These are phyloP conservation scores for Coreoperca whiteheadi DNA, from an alignment of 2,113 vertebrate genomes.

Conservation along the genomic window DNA sequence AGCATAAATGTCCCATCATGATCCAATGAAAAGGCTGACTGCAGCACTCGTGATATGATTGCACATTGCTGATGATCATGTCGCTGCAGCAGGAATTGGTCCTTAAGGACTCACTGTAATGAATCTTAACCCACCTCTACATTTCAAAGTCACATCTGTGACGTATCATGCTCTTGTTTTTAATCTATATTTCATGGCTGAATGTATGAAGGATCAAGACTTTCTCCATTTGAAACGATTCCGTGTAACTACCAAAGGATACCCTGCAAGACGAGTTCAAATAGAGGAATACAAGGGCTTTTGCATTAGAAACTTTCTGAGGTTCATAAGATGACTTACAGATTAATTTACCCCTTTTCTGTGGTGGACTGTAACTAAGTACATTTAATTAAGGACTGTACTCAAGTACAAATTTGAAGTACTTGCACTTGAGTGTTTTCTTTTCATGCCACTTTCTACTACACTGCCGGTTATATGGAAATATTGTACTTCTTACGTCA, in stretches of 20 bases:
- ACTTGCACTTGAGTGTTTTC: too few relatives aligned
- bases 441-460: too few relatives aligned
- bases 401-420: too few relatives aligned
- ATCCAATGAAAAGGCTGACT: slow-evolving; percentile 18
- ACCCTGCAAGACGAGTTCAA: slow-evolving; percentile 3
- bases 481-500: too few relatives aligned
- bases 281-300: not conserved
- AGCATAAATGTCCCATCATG: slow-evolving; percentile 23
- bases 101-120: slow-evolving; percentile 54
- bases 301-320: slow-evolving; percentile 7
- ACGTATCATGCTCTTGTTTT: slow-evolving; percentile 42
- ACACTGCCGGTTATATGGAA: too few relatives aligned
- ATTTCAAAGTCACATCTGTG: slow-evolving; percentile 63
- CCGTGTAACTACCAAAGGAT: slow-evolving; percentile 17
- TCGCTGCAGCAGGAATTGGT: slow-evolving; percentile 26
- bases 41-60: slow-evolving; percentile 22
- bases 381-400: too few relatives aligned
- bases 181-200: slow-evolving; percentile 69
- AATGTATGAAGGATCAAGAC: slow-evolving; percentile 33
- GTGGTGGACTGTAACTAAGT: too few relatives aligned
- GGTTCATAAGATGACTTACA: slow-evolving; percentile 15
- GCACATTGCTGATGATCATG: slow-evolving; percentile 32
- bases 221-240: slow-evolving; percentile 29
- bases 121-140: slow-evolving; percentile 58
- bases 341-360: not conserved